These are phyloP conservation scores for Hyperoplus immaculatus DNA, from an alignment of 2,797 vertebrate species.

Conservation along the genomic window DNA sequence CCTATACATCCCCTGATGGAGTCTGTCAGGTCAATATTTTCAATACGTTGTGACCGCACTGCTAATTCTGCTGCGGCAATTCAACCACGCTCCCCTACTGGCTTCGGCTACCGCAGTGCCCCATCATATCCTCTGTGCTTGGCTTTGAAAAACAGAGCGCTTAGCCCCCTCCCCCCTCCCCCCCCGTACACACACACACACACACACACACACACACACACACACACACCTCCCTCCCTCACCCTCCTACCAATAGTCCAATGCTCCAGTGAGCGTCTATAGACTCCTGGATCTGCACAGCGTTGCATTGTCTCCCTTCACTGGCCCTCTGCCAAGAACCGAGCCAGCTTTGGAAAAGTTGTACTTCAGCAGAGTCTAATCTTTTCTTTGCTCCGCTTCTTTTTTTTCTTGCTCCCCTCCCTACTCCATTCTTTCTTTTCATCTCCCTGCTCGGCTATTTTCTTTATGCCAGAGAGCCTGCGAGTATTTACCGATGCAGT, in stretches of 20 bases:
- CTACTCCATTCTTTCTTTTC: slow-evolving; percentile 70
- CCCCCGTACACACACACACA: no score
- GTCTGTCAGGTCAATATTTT: slow-evolving; percentile 71
- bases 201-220: no score
- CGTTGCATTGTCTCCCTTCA: slow-evolving; percentile 76
- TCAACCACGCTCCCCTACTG: slow-evolving; percentile 43
- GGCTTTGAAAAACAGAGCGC: slow-evolving; percentile 56
- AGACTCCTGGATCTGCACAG: slow-evolving; percentile 76
- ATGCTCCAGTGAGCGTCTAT: slow-evolving; percentile 83
- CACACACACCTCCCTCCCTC: neutral
- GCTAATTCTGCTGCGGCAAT: slow-evolving; percentile 54
- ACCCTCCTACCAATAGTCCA: slow-evolving; percentile 71
- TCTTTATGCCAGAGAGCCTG: slow-evolving; percentile 71
- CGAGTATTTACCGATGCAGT: slow-evolving; percentile 75
- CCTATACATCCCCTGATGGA: slow-evolving; percentile 39
- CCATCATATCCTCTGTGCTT: slow-evolving; percentile 47
- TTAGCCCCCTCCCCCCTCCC: neutral
- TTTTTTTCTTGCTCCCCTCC: slow-evolving; percentile 67
- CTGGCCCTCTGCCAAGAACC: slow-evolving; percentile 80
- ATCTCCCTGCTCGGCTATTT: slow-evolving; percentile 61
- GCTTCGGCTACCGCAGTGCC: slow-evolving; percentile 35
- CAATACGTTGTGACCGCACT: slow-evolving; percentile 55
- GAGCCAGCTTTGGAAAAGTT: slow-evolving; percentile 78
- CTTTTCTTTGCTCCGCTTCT: slow-evolving; percentile 69
- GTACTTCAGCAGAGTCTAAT: slow-evolving; percentile 76